phyloP scores from a whole-genome alignment of 2,113 vertebrate species.

The Fregata magnificens region DNA sequence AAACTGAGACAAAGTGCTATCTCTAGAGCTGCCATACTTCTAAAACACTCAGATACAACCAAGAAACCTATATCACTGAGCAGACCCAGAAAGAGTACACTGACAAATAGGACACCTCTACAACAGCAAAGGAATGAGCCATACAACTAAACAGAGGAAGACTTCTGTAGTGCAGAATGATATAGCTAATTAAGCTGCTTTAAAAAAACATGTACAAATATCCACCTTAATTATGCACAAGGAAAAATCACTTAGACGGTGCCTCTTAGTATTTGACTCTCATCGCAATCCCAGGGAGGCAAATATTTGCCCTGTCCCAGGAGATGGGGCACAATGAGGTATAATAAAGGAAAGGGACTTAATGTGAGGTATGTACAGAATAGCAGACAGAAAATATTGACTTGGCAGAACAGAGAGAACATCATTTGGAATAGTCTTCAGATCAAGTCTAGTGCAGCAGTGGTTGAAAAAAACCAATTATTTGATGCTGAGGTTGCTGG shows the following conservation, averaged over 20 bases:
- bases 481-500: neutral
- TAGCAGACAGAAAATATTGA: neutral
- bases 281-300: neutral
- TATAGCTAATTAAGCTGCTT: neutral
- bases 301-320: neutral
- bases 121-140: neutral
- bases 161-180: neutral
- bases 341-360: neutral
- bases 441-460: neutral
- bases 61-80: fast-evolving
- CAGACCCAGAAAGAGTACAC: fast-evolving
- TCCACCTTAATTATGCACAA: neutral
- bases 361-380: neutral
- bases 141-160: neutral
- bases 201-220: neutral
- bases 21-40: neutral
- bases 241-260: neutral
- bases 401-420: neutral
- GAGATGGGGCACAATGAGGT: neutral
- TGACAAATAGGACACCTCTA: neutral
- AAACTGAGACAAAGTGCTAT: neutral
- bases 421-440: neutral
- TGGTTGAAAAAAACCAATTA: neutral
- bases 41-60: neutral
- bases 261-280: neutral